These are phyloP conservation scores for Oncorhynchus gorbuscha DNA, from an alignment of 2,113 vertebrate species.

Conservation along the genomic window DNA sequence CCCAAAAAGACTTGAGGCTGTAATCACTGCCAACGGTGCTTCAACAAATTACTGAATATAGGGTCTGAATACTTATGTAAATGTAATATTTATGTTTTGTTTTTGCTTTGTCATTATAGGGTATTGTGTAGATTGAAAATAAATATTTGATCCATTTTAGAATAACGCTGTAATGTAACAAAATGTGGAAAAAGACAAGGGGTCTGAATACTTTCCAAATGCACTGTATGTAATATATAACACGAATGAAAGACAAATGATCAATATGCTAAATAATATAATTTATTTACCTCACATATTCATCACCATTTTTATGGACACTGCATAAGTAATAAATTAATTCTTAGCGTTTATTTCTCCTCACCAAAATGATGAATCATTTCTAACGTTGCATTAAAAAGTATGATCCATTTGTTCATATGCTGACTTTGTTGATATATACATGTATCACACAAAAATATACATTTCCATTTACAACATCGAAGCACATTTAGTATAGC, in stretches of 20 bases:
- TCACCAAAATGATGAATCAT: constrained; percentile 69
- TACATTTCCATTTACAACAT: constrained; percentile 73
- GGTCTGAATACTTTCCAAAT: too few species aligned
- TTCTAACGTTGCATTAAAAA: constrained; percentile 73
- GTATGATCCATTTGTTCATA: constrained; percentile 65
- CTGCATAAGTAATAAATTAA: constrained; percentile 72
- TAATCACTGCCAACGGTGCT: too few species aligned
- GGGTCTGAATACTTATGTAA: too few species aligned
- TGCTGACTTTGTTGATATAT: constrained; percentile 36
- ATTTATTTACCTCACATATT: constrained; percentile 61
- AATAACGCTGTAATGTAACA: too few species aligned
- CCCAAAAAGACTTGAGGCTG: too few species aligned
- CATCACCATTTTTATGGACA: constrained; percentile 66
- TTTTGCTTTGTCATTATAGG: too few species aligned
- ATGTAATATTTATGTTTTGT: too few species aligned
- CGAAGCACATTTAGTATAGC: constrained; percentile 69
- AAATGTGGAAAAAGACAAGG: too few species aligned
- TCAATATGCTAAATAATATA: constrained; percentile 61
- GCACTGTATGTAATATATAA: not conserved
- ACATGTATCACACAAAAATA: constrained; percentile 88
- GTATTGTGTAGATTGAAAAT: too few species aligned
- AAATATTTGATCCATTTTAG: too few species aligned
- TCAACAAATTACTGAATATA: too few species aligned
- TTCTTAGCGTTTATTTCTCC: constrained; percentile 52
- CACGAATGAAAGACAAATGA: constrained; percentile 28